These are phyloP conservation scores for Chrysochloris asiatica DNA, from an alignment of 2,113 vertebrate species.

Conservation along the genomic window DNA sequence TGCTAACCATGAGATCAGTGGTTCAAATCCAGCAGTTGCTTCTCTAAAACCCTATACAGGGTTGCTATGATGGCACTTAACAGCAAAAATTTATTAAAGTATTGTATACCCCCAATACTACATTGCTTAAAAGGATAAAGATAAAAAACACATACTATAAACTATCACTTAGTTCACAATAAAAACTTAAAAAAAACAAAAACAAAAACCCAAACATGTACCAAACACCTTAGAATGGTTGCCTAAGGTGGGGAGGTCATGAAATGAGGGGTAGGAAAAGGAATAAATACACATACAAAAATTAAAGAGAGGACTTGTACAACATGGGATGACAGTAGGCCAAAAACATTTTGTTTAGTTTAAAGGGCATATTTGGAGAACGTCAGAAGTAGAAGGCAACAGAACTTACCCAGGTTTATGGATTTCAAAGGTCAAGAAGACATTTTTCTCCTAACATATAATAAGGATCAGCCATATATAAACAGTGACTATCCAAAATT, in stretches of 20 bases:
- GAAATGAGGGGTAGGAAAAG: slow-evolving; percentile 1
- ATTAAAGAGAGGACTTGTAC: not conserved
- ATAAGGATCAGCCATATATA: slow-evolving; percentile 2
- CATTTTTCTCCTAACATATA: not conserved
- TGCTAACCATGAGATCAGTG: no score
- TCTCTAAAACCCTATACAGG: no score
- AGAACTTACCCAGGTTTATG: slow-evolving; percentile 11
- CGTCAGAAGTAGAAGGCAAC: not conserved
- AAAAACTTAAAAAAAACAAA: not conserved
- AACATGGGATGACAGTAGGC: not conserved
- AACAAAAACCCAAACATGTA: not conserved
- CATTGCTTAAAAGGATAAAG: not conserved
- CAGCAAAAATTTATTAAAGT: slow-evolving; percentile 36
- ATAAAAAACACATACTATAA: slow-evolving; percentile 16
- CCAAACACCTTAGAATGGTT: not conserved
- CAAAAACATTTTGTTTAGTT: not conserved
- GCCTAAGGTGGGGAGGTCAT: not conserved
- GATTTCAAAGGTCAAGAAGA: slow-evolving; percentile 20
- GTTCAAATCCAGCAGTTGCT: no score
- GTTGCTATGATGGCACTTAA: no score
- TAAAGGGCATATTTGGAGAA: not conserved
- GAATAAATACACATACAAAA: slow-evolving; percentile 16
- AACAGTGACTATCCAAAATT: slow-evolving; percentile 25
- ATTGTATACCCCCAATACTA: slow-evolving; percentile 5
- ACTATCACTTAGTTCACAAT: no score